These are phyloP conservation scores for Albula glossodonta DNA, from an alignment of 2,113 vertebrate species.

Conservation along the genomic window DNA sequence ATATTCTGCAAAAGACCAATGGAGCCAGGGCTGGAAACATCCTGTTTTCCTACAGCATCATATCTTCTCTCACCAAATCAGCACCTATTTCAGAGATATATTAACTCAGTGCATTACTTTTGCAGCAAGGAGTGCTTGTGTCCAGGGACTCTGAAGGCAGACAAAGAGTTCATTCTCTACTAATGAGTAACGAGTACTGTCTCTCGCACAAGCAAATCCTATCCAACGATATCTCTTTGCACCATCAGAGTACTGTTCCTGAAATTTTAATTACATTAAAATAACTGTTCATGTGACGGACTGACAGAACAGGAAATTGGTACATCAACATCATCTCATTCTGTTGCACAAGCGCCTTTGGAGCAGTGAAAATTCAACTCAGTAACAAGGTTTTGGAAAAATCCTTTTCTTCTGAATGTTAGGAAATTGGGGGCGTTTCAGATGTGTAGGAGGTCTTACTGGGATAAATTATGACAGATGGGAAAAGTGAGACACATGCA, in stretches of 20 bases:
- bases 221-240: neutral
- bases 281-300: neutral
- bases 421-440: neutral
- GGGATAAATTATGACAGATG: neutral
- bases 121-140: neutral
- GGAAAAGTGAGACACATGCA: neutral
- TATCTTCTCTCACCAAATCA: too few species aligned
- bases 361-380: neutral
- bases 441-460: neutral
- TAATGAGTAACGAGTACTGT: neutral
- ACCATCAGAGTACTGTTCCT: neutral
- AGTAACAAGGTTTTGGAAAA: neutral
- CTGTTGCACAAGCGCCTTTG: neutral
- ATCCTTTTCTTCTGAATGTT: neutral
- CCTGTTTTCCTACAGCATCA: too few species aligned
- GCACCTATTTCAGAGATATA: too few species aligned
- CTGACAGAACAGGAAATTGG: neutral
- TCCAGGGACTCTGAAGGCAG: neutral
- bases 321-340: neutral
- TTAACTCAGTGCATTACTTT: neutral
- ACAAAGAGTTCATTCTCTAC: neutral
- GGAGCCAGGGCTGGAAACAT: too few species aligned
- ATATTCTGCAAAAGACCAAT: too few species aligned
- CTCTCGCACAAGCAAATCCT: neutral
- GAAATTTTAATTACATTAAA: too few species aligned